These are phyloP conservation scores for Plecotus auritus DNA, from an alignment of 2,113 vertebrate genomes.

Conservation along the genomic window DNA sequence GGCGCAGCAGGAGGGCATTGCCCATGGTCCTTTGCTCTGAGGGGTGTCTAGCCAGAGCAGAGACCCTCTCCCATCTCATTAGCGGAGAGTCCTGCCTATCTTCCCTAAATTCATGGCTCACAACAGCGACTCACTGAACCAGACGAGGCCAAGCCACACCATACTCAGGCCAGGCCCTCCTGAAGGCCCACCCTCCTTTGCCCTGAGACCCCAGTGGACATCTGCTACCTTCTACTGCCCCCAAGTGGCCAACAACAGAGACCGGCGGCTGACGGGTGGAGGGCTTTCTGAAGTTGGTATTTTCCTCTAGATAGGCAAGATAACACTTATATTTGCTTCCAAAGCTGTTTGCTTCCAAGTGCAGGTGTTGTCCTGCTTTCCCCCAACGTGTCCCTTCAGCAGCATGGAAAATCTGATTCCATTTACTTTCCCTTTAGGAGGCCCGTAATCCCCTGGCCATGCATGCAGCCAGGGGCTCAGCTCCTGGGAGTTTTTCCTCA, in stretches of 20 bases:
- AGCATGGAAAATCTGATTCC: too few relatives aligned
- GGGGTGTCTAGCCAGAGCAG: neutral
- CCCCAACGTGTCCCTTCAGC: neutral
- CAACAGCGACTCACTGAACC: neutral
- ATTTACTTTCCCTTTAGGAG: neutral
- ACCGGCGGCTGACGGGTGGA: neutral
- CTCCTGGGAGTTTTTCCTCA: neutral
- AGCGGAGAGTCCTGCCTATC: neutral
- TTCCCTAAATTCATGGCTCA: neutral
- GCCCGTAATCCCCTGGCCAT: rapidly evolving
- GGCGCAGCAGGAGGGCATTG: neutral
- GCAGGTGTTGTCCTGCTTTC: too few relatives aligned
- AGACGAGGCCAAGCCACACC: neutral
- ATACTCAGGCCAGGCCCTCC: neutral
- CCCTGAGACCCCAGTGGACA: rapidly evolving
- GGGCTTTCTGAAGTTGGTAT: neutral
- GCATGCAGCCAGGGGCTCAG: too few relatives aligned
- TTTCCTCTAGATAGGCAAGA: neutral
- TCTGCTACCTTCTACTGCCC: conserved; percentile 43
- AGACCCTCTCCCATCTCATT: neutral
- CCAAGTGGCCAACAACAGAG: neutral
- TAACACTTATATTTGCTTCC: neutral
- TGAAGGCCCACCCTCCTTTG: rapidly evolving
- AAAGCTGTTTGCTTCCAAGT: neutral
- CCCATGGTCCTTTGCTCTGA: rapidly evolving